Evolutionary conservation across 2,113 vertebrate genomes (phyloP).

Genomic region (Grantiella picta): DNA sequence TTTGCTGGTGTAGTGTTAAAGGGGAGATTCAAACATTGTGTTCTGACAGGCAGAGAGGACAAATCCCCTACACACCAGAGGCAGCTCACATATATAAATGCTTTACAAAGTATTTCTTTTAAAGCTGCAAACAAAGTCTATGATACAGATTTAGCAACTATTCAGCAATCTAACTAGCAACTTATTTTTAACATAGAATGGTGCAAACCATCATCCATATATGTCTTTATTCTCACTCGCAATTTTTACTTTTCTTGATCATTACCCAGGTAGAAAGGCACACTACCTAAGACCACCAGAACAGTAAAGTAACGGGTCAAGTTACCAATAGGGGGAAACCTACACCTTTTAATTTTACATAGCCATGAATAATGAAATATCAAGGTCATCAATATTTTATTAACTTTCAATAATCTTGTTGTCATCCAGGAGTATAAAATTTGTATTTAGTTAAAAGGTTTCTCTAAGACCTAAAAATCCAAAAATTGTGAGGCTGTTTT

Average conservation of each 20-base stretch:
- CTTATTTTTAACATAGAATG: not conserved
- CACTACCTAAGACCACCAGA: not conserved
- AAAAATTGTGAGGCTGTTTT: not conserved
- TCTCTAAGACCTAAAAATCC: not conserved
- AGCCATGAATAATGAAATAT: not conserved
- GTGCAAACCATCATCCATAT: not conserved
- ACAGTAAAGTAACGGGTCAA: not conserved
- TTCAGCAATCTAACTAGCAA: not conserved
- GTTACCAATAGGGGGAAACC: not conserved
- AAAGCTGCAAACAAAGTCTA: not conserved
- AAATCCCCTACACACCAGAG: not conserved
- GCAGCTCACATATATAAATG: not conserved
- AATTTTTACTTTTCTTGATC: not conserved
- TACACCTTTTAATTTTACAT: not conserved
- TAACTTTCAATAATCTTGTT: not conserved
- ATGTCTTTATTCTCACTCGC: not conserved
- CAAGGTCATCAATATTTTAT: not conserved
- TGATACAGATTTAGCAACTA: not conserved
- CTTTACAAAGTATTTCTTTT: not conserved
- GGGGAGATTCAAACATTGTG: not conserved
- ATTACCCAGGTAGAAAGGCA: not conserved
- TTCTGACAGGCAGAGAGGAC: not conserved
- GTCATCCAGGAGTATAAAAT: not conserved
- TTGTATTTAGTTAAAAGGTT: not conserved
- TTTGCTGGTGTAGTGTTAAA: not conserved